Evolutionary conservation across 1,140 invertebrate species (phyloP).

Genomic region (Chionoecetes opilio): DNA sequence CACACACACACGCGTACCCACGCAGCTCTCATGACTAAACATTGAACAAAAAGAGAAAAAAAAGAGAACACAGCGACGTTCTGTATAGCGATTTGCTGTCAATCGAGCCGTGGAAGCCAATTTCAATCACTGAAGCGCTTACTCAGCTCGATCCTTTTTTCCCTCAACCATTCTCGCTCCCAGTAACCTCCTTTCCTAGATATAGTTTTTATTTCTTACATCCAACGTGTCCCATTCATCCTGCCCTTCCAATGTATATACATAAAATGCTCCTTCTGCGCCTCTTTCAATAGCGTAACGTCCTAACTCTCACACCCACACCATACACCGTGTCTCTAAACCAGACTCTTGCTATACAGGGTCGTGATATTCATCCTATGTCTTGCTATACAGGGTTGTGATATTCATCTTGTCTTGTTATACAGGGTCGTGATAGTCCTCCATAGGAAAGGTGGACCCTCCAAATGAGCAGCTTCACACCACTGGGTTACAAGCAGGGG

Average conservation of each 20-base stretch:
- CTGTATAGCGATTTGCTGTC: slow-evolving; percentile 11
- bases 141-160: not conserved
- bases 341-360: not conserved
- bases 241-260: too few species aligned
- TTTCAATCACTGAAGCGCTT: not conserved
- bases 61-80: too few species aligned
- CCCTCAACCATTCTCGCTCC: not conserved
- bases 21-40: not conserved
- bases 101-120: slow-evolving; percentile 14
- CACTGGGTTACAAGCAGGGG: too few species aligned
- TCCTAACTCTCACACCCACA: not conserved
- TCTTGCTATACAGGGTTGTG: too few species aligned
- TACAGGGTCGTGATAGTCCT: too few species aligned
- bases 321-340: not conserved
- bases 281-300: not conserved
- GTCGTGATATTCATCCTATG: too few species aligned
- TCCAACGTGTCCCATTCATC: too few species aligned
- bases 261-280: not conserved
- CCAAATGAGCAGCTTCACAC: too few species aligned
- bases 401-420: too few species aligned
- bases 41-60: not conserved
- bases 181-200: not conserved
- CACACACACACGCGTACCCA: not conserved
- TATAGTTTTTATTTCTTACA: not conserved
- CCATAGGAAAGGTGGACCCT: too few species aligned